Base-by-base conservation (phyloP, 2,888 invertebrate species). In the Caenorhabditis sp. region DNA sequence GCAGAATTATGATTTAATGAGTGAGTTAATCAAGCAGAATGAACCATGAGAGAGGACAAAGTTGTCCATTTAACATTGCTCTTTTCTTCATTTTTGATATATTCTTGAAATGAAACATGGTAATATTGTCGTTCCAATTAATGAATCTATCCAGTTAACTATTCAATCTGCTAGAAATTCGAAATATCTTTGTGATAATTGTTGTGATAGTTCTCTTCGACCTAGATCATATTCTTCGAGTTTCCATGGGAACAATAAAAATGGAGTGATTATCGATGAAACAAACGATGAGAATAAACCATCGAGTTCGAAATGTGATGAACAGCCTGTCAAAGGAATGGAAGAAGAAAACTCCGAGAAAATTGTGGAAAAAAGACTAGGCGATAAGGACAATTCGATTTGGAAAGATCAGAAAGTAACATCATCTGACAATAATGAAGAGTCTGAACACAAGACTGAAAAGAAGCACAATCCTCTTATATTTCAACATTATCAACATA, bases 191-290 rank as follows among this genome's bases (percentile, higher is more conserved):
- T 43, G 43, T 43, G 43, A 43, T 12, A 43, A 43, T 14, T 43
- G 43, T 43, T 43, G 7, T 31, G 43, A 43, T 43, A 10, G 8
- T 17, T 12, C 43, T 5, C 5, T 43, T 43, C 43, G 43, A 43
- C 43, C 43, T 17, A 43, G 43, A 43, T 43, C 43, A 14, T 2
- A 7, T 31, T 31, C 31, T 31, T 31, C 31, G 14, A 43, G 43
- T 43, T 43, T 43, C 17, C 43, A 43, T 43, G 43, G 43, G 14
- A 43, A 43, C 12, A 43, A 17, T 43, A 17, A 43, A 43, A 43
- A 17, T 43, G 57, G 56, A 14, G 63, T 66, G 10, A 66, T 70
- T 4, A 67, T 71, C n/a, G 67, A 67, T 14, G 67, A 71, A 54
- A 60, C 59, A 58, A 20, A 26, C 3, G 57, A 36, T 25, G 71